Conservation (phyloP, 2,797 vertebrate species). For the Cossypha niveicapilla region DNA sequence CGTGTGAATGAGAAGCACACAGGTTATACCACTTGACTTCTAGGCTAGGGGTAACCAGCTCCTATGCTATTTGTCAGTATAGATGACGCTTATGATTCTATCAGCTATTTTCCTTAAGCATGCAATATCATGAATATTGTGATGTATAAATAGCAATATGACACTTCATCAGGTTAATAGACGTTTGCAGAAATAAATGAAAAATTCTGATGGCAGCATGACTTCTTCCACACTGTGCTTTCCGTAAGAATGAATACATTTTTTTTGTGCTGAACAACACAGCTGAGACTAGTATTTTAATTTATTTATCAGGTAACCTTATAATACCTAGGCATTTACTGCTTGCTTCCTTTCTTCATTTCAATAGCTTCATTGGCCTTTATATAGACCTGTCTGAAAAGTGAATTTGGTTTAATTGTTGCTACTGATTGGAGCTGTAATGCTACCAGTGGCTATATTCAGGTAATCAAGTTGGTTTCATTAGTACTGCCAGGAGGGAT, state of each 20-base stretch:
- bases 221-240: neutral
- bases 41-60: neutral
- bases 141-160: neutral
- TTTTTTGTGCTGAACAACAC: neutral
- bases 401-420: neutral
- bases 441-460: neutral
- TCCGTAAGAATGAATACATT: accelerated
- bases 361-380: neutral
- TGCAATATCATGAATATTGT: neutral
- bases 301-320: neutral
- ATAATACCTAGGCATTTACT: neutral
- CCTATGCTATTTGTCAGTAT: neutral
- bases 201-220: neutral
- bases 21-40: neutral
- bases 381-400: neutral
- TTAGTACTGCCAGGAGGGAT: neutral
- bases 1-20: neutral
- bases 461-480: neutral
- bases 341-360: neutral
- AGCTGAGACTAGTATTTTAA: neutral
- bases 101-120: neutral
- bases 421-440: neutral
- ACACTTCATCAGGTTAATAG: neutral
- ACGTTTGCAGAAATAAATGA: neutral
- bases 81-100: neutral